Percentiles rank a stretch among this genome's conserved stretches.
Conservation (phyloP, 2,113 vertebrate genomes). For the Hyperoodon ampullatus region DNA sequence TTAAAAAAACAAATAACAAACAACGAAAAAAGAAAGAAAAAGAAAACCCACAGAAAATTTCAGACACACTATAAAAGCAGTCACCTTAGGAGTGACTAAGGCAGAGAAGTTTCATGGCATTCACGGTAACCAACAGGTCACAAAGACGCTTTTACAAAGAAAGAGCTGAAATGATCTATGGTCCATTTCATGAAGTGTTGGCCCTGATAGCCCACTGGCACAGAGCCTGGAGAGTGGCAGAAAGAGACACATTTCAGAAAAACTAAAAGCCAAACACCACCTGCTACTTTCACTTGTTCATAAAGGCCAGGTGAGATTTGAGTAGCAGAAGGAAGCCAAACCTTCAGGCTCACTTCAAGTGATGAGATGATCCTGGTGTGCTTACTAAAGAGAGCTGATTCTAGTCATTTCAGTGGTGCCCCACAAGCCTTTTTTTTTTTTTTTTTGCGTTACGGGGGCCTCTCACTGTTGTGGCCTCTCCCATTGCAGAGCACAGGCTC, state of each 20-base stretch:
- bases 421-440: background rate
- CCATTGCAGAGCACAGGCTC: no score
- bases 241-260: slow-evolving; percentile 4
- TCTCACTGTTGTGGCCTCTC: no score
- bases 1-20: background rate
- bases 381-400: background rate
- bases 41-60: background rate
- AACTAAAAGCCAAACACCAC: slow-evolving; percentile 44
- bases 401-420: background rate
- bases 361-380: background rate
- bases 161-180: background rate
- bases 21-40: background rate
- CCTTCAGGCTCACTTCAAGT: background rate
- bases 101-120: background rate
- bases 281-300: slow-evolving; percentile 61
- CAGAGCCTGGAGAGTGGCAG: background rate
- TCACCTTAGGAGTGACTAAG: background rate
- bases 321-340: slow-evolving; percentile 42
- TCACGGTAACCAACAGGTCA: background rate
- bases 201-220: background rate
- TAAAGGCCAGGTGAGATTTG: background rate
- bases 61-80: background rate
- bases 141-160: background rate
- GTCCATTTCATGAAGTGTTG: background rate
- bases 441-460: no score